Base-by-base conservation (phyloP, 2,113 vertebrate genomes). In the Chamaetylas fuelleborni region DNA sequence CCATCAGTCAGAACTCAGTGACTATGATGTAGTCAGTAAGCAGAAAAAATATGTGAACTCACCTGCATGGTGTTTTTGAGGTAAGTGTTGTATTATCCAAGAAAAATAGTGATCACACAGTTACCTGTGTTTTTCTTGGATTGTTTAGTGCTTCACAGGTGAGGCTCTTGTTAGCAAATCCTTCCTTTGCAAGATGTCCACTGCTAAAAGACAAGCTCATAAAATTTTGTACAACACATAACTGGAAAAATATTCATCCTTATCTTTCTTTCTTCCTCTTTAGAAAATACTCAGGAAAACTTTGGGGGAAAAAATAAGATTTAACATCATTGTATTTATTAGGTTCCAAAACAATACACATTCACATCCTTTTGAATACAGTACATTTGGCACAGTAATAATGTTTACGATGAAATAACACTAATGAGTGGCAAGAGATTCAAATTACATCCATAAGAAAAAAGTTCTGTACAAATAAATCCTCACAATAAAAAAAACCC, bases 331-430 rank as follows among this genome's bases (percentile, higher is more conserved):
- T 98, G 98, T 98, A 98, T 99, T 99, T 99, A 99, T 99, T 99
- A 98, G 98, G 98, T 99, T 98, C 98, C 92, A 97, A 99, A 98
- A 99, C 98, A 98, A 98, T 98, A 99, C 98, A 99, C 98, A 98
- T 99, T 99, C 99, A 99, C 98, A 99, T 98, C 99, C 95, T 99
- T 98, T 98, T 98, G 98, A 99, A 98, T 99, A 99, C 99, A 99
- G 99, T 99, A 99, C 99, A 99, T 99, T 99, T 99, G 99, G 99
- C 99, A 99, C 99, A 99, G 98, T 98, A 98, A 99, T 98, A 98
- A 99, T 98, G 98, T 98, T 97, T 98, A 98, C 97, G 96, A 98
- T 98, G 98, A 98, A 98, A 98, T 97, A 98, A 99, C 98, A 98
- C 98, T 99, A 99, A 98, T 98, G 98, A 98, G 98, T 98, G 98